A percentile compares a stretch with the other conserved stretches of the same genome.
Conservation (phyloP, 1,140 invertebrate species). For the Temnothorax nylanderi region DNA sequence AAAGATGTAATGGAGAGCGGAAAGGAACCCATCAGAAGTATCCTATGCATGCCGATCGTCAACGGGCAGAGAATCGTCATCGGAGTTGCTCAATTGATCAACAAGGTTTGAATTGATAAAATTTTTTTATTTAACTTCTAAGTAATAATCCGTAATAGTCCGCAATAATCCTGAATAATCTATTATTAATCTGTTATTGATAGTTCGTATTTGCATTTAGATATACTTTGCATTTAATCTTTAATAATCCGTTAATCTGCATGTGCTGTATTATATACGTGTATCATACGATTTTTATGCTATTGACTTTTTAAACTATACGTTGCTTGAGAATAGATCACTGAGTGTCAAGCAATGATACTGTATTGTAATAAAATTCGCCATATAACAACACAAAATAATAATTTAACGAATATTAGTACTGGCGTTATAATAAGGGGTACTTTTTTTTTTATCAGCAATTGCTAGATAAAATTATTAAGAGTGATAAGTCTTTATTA, state of each 20-base stretch:
- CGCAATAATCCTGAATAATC: conserved; percentile 7
- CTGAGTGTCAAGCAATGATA: not conserved
- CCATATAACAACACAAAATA: not conserved
- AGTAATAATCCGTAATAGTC: conserved; percentile 7
- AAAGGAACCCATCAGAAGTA: conserved; percentile 88
- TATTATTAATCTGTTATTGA: conserved; percentile 23
- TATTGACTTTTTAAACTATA: conserved; percentile 8
- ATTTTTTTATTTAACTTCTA: not conserved
- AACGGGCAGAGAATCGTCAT: conserved; percentile 95
- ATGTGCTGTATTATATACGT: not conserved
- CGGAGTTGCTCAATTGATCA: conserved; percentile 97
- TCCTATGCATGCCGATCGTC: conserved; percentile 96
- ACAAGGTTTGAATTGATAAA: conserved; percentile 89
- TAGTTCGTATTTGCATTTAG: conserved; percentile 12
- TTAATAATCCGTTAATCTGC: conserved; percentile 21
- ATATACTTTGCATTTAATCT: conserved; percentile 26
- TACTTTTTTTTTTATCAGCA: not conserved
- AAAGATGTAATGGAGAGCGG: conserved; percentile 87
- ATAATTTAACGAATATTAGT: not conserved
- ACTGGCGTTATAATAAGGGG: not conserved
- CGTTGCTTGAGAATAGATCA: not conserved
- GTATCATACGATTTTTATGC: not conserved
- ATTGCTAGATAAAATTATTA: not conserved
- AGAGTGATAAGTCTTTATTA: not conserved
- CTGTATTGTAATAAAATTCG: not conserved